Evolutionary conservation across 1,140 invertebrate species (phyloP), one percentile per base, ranked within the genome.

Genomic region (Lasaia peninsularis): DNA sequence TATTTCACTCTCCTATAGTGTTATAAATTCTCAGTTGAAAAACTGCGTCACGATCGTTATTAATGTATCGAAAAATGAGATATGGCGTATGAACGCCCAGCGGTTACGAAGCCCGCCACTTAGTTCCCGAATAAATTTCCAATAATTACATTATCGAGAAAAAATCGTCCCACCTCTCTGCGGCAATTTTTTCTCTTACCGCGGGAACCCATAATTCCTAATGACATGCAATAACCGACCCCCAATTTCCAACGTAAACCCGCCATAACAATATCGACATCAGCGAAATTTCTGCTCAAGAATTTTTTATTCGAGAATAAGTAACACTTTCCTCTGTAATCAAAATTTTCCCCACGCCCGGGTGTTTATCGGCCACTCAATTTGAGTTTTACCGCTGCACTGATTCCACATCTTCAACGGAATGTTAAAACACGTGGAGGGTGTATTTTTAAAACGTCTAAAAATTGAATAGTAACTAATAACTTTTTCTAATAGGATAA

Each of bases 211-310:
- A 86, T 88, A 88, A 88, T 86, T 88, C 81, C 85, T 88, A 88
- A 88, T 88, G 85, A 88, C 83, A 88, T 88, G 83, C 83, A 88
- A 88, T 88, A 88, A 88, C 79, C 77, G 83, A 82, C 85, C 85
- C 85, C 83, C 85, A 88, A 86, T 86, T 88, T 88, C 80, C 83
- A 66, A 84, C 83, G 78, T 88, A 88, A 88, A 88, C 85, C 85
- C 83, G 75, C 83, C 80, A 86, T 88, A 88, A 88, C 83, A 88
- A 88, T 88, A 88, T 88, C 85, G 85, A 83, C 85, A 88, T 88
- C 85, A 88, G 85, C 85, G 71, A 85, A 84, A 73, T 84, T 86
- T 88, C n/a, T 80, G 74, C 69, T 67, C 60, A 69, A 70, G 73
- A 72, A 79, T 80, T 80, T 85, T 88, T 88, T 86, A 88, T 88